These are phyloP conservation scores for Bradypus variegatus DNA, from an alignment of 2,797 vertebrate genomes.

Conservation along the genomic window DNA sequence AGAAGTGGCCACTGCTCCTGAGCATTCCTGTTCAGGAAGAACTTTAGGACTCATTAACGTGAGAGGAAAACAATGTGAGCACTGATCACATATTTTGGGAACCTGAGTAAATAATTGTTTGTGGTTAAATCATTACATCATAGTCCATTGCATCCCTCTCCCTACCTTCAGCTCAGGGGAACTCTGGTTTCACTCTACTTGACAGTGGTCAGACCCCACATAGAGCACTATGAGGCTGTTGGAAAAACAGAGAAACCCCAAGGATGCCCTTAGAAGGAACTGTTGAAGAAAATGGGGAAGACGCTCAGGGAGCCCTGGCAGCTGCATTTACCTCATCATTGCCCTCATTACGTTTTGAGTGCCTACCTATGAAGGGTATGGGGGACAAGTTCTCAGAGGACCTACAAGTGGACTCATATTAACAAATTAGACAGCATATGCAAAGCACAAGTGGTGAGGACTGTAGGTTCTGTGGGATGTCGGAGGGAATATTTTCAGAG, in stretches of 20 bases:
- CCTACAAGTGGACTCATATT: neutral
- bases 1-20: neutral
- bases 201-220: neutral
- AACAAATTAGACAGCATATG: neutral
- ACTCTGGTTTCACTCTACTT: neutral
- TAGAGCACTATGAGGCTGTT: neutral
- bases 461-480: neutral
- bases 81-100: neutral
- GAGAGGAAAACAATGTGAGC: neutral
- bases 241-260: neutral
- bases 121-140: neutral
- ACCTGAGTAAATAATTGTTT: neutral
- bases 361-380: neutral
- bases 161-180: neutral
- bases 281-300: neutral
- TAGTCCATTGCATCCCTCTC: neutral
- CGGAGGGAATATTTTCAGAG: neutral
- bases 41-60: neutral
- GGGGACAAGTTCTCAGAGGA: neutral
- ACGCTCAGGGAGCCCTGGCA: neutral
- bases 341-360: neutral
- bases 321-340: neutral
- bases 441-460: neutral
- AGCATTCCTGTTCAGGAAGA: neutral
- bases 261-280: neutral